phyloP scores from a whole-genome alignment of 2,888 invertebrate species.

The Catonia carolina region DNA sequence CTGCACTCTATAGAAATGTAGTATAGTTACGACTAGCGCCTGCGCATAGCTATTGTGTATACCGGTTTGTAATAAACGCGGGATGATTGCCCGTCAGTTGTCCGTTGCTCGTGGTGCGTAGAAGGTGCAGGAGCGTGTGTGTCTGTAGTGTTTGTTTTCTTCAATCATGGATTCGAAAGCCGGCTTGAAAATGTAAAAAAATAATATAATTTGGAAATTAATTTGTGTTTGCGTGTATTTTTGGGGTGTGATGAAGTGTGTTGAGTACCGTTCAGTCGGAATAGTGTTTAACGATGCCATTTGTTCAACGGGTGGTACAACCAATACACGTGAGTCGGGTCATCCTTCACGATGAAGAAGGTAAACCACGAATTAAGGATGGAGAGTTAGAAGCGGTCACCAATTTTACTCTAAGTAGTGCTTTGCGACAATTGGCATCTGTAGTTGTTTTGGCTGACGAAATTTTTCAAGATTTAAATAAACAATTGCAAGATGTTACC shows the following conservation, averaged over 20 bases:
- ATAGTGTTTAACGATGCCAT: constrained; percentile 59
- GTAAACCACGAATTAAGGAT: constrained; percentile 54
- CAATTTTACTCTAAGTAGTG: constrained; percentile 78
- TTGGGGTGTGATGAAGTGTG: constrained; percentile 6
- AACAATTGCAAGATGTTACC: constrained; percentile 65
- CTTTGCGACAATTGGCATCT: constrained; percentile 77
- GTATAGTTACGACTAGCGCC: no score
- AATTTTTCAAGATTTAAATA: constrained; percentile 74
- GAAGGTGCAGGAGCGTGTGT: neutral
- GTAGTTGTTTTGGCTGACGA: constrained; percentile 76
- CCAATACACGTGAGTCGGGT: constrained; percentile 71
- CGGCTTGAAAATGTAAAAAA: constrained; percentile 5
- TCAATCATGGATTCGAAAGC: neutral
- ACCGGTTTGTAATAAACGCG: no score
- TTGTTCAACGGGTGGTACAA: constrained; percentile 75
- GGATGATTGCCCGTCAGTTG: neutral
- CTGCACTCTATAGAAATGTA: no score
- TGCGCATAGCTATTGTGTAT: no score
- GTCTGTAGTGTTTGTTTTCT: neutral
- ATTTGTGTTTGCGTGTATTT: neutral
- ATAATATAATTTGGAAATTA: no score
- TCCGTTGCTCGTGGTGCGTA: neutral
- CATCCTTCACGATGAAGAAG: constrained; percentile 53
- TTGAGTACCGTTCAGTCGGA: neutral
- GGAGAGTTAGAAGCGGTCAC: constrained; percentile 80